phyloP scores from a whole-genome alignment of 2,797 vertebrate species.

The Anomalospiza imberbis region DNA sequence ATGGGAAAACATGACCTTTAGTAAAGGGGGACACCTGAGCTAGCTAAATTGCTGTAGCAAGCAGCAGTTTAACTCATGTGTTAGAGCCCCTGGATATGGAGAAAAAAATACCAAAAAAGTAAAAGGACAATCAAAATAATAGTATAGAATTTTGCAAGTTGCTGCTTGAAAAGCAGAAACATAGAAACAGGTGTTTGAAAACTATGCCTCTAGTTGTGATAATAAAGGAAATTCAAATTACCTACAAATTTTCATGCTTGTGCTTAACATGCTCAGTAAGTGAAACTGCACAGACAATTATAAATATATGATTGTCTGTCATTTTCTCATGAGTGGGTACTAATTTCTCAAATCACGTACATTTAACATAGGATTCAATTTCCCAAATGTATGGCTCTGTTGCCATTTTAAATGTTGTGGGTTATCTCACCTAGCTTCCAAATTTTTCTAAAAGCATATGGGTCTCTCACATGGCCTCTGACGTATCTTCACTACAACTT shows the following conservation, averaged over 20 bases:
- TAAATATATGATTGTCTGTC: neutral
- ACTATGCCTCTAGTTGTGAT: neutral
- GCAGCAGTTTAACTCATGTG: neutral
- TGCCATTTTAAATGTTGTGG: neutral
- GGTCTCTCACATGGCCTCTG: neutral
- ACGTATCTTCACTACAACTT: neutral
- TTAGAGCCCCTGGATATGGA: neutral
- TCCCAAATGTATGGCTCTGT: neutral
- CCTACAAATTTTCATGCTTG: neutral
- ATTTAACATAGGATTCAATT: neutral
- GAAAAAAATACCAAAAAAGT: neutral
- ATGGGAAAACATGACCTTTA: neutral
- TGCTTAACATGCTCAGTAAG: neutral
- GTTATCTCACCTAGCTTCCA: neutral
- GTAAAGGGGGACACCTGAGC: neutral
- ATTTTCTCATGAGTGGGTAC: neutral
- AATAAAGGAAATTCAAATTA: neutral
- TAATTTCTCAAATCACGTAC: neutral
- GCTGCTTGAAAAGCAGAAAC: neutral
- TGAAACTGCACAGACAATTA: neutral
- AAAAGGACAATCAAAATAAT: neutral
- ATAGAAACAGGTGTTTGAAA: neutral
- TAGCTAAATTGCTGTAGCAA: neutral
- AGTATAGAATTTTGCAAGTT: neutral
- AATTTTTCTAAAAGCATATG: neutral